Percentiles rank a stretch among this genome's conserved stretches.
Evolutionary conservation across 2,888 invertebrate species (phyloP).

Genomic region (Drosophila lacicola): DNA sequence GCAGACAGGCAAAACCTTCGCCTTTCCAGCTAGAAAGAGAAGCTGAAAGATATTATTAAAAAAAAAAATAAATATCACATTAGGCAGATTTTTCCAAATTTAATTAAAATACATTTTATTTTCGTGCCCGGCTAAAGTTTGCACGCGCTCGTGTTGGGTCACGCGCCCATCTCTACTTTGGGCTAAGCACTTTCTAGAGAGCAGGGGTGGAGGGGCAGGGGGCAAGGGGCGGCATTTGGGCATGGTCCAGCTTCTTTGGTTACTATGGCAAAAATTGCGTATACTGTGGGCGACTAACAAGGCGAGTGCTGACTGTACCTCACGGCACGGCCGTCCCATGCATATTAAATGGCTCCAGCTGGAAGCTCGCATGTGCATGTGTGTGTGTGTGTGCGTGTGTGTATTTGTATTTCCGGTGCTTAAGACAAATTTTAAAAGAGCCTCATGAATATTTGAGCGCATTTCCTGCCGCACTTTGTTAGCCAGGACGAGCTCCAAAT

Average conservation of each 20-base stretch:
- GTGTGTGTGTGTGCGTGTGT: constrained; percentile 3
- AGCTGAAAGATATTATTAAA: too few species aligned
- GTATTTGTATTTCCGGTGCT: constrained; percentile 79
- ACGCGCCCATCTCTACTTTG: too few species aligned
- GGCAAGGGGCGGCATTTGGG: background rate
- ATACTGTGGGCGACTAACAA: constrained; percentile 42
- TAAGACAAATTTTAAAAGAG: constrained; percentile 79
- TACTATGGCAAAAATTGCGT: constrained; percentile 20
- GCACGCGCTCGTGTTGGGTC: too few species aligned
- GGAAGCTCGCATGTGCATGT: background rate
- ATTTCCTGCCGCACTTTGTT: constrained; percentile 72
- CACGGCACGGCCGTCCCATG: constrained; percentile 42
- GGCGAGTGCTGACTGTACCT: constrained; percentile 65
- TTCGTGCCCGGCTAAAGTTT: too few species aligned
- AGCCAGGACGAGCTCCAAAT: constrained; percentile 38
- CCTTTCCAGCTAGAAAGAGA: too few species aligned
- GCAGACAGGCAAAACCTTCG: too few species aligned
- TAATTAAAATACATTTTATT: too few species aligned
- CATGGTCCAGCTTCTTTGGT: constrained; percentile 5
- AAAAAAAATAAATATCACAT: too few species aligned
- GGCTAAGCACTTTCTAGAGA: too few species aligned
- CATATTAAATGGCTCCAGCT: constrained; percentile 57
- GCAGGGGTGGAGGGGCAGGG: too few species aligned
- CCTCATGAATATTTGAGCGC: constrained; percentile 71
- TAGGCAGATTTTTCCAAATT: too few species aligned